Evolutionary conservation across 1,140 invertebrate genomes (phyloP), one percentile per base, ranked within the genome.

Genomic region (Drosophila sechellia): DNA sequence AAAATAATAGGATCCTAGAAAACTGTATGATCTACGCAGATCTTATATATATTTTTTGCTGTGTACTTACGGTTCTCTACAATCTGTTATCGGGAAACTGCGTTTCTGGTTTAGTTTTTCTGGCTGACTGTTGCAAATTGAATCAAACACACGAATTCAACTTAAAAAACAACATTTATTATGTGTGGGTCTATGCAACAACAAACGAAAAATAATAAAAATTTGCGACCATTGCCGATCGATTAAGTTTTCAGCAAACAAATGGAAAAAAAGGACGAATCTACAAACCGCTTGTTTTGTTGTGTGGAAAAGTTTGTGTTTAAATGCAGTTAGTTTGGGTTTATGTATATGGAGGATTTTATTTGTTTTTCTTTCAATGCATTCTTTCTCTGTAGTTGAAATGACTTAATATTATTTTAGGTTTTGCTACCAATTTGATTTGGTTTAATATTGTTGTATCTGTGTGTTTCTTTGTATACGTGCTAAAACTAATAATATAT

Each of bases 401-500:
- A 80, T 80, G 77, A 85, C 81, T 81, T 78, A 75, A 80, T 80
- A 65, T 56, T 73, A 73, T 58, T 86, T 77, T 75, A 53, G 72
- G 69, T 70, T 79, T 65, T 85, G 70, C 63, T 81, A 74, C 73
- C 66, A 78, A 79, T 76, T 77, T 86, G 35, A 58, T 79, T 46
- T 79, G 69, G 61, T 75, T 74, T 81, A 55, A 73, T 74, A 60
- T 70, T 53, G 55, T 69, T 77, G 60, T 61, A 20, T 50, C 27
- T 50, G 27, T 46, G 17, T 78, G 69, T 64, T 77, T 57, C 25
- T 50, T 68, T 54, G 34, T 84, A 81, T 79, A 90, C 59, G 83
- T 91, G 89, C 89, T 90, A 90, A 87, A 81, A 90, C 83, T 90
- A 86, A 86, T 86, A 87, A 79, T 86, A 90, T 90, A 91, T 91